Evolutionary conservation across 2,797 vertebrate species (phyloP).

Genomic region (Onychomys leucogaster): DNA sequence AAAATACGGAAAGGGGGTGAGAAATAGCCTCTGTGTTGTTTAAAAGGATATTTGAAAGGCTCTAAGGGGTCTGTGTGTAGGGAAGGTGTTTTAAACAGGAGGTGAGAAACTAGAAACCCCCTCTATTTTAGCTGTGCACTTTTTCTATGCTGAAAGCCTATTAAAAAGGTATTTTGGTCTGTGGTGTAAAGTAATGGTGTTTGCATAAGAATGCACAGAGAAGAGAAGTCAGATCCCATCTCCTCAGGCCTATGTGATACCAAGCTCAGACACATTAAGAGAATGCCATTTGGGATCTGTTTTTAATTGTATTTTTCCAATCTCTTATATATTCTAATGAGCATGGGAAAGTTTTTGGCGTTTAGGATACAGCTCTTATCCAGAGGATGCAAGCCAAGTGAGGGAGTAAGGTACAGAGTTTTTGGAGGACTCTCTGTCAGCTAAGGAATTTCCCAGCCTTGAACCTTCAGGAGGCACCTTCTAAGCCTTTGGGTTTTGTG

Average conservation of each 20-base stretch:
- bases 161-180: conserved; percentile 68
- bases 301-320: conserved; percentile 78
- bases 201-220: conserved; percentile 62
- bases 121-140: conserved; percentile 19
- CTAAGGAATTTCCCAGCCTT: not conserved
- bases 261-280: conserved; percentile 62
- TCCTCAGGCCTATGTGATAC: conserved; percentile 53
- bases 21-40: not conserved
- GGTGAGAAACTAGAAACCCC: not conserved
- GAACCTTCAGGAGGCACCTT: not conserved
- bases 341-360: not conserved
- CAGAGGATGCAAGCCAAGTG: not conserved
- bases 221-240: conserved; percentile 70
- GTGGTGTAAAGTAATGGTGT: conserved; percentile 50
- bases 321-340: conserved; percentile 70
- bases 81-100: not conserved
- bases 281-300: conserved; percentile 58
- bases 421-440: not conserved
- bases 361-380: conserved; percentile 1
- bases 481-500: not conserved
- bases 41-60: not conserved
- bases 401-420: not conserved
- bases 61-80: not conserved
- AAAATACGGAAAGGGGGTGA: not conserved
- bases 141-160: conserved; percentile 59